Evolutionary conservation across 2,113 vertebrate species (phyloP).

Genomic region (Gobius niger): DNA sequence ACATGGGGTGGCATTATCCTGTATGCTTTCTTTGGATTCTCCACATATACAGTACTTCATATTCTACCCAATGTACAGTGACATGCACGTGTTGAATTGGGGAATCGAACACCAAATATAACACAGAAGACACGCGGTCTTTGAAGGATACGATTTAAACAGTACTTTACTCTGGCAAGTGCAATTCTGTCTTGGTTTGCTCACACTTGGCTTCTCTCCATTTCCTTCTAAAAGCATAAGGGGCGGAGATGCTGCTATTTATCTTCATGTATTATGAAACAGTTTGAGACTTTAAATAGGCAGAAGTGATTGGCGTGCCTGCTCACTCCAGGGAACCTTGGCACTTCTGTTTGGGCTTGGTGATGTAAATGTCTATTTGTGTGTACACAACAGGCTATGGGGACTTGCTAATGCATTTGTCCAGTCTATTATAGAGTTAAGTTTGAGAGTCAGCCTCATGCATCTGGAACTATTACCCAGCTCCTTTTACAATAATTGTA

Average conservation of each 20-base stretch:
- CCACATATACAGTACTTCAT: not conserved
- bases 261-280: constrained; percentile 22
- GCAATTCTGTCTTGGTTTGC: constrained; percentile 3
- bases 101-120: not conserved
- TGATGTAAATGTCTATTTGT: constrained; percentile 9
- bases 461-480: constrained; percentile 41
- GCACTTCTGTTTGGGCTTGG: not conserved
- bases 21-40: no score
- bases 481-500: constrained; percentile 36
- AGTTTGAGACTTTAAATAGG: constrained; percentile 8
- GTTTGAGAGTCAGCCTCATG: constrained; percentile 27
- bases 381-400: constrained; percentile 6
- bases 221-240: constrained; percentile 17
- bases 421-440: constrained; percentile 15
- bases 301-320: constrained; percentile 4
- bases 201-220: constrained; percentile 37
- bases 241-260: constrained; percentile 1
- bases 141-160: not conserved
- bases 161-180: not conserved
- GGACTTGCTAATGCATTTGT: constrained; percentile 12
- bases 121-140: not conserved
- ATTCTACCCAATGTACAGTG: not conserved
- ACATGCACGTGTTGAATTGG: not conserved
- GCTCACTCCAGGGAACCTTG: not conserved
- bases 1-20: no score